Evolutionary conservation across 2,797 vertebrate genomes (phyloP), one percentile per base, ranked within the genome.

Genomic region (Mareca strepera): DNA sequence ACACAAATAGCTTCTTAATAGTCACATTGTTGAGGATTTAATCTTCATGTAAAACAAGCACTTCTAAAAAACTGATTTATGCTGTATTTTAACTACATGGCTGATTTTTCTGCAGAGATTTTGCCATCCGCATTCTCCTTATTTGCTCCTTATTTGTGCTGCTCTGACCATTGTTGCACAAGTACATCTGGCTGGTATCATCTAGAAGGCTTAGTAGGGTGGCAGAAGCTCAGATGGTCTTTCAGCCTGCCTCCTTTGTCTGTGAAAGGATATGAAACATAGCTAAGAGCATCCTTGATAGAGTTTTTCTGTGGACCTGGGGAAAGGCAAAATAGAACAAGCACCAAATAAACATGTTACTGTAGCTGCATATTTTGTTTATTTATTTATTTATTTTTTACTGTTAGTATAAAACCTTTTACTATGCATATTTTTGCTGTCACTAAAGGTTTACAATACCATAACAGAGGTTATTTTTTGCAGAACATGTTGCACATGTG

Each of bases 1-100:
- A 91, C 84, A 85, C 62, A 92, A 94, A 86, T 39, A 23, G 14
- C 58, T 93, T 91, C 46, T 67, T 81, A 52, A 63, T 16, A 70
- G 33, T 67, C 4, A 68, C 8, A 60, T 35, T 79, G n/a, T 50
- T 43, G 73, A 33, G 5, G 26, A 31, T 69, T 86, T 92, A 88
- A 39, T 87, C 33, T 55, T 59, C 16, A 35, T 28, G n/a, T 84
- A 79, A 88, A 83, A 23, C 12, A 86, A 83, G 7, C 4, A 79
- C 2, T 17, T 84, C 55, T 84, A 58, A 60, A 93, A 90, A 86
- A 56, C 43, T 63, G 12, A 77, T 79, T 55, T 73, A 43, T 31
- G 18, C 12, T 6, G 5, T 69, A 58, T 76, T 52, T 84, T 63
- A 79, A 18, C 13, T n/a, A 4, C 13, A 33, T 37, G 9, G 4